Evolutionary conservation across 2,888 invertebrate species (phyloP), one percentile per base, ranked within the genome.

Genomic region (Brachyopa scutellaris): DNA sequence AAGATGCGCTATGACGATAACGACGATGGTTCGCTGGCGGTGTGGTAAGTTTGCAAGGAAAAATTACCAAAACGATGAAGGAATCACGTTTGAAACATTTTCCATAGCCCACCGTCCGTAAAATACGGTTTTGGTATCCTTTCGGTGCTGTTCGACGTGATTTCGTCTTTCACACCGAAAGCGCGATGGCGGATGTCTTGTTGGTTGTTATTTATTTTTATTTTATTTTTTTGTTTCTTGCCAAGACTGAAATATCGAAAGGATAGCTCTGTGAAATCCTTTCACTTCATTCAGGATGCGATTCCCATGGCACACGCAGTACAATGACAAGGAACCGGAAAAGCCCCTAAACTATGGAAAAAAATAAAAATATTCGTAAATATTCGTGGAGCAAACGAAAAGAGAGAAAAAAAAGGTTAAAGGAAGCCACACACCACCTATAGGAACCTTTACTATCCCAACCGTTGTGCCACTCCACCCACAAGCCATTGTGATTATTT

Each of bases 31-130:
- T n/a, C n/a, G 61, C 2, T 36, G 49, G 15, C 9, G 47, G 42
- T 26, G 67, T 26, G 67, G 47, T 36, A 40, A 31, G 33, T 55
- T n/a, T n/a, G 57, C 49, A 51, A 19, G 47, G 47, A 55, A 33
- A 72, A 77, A 82, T 72, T 82, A 72, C 77, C 64, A 77, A 82
- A 82, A 70, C 76, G 82, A 61, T 53, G 59, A 33, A 55, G 66
- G 26, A 66, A 76, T 72, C 70, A 69, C 69, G 74, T 69, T 74
- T 69, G 49, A 80, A 59, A 69, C 67, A 49, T 73, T 66, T 79
- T 42, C 7, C 38, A 23, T 51, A 23, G 26, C 21, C 33, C 33
- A 19, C 23, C 55, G 31, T 21, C 47, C 36, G 17, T 51, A 57
- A 62, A 64, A 64, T 64, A 49, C 21, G 29, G 47, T 62, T 66